Base-by-base conservation (phyloP, 37 sponge, comb jelly and placozoan genomes). In the Cladorhizidae sp. region DNA sequence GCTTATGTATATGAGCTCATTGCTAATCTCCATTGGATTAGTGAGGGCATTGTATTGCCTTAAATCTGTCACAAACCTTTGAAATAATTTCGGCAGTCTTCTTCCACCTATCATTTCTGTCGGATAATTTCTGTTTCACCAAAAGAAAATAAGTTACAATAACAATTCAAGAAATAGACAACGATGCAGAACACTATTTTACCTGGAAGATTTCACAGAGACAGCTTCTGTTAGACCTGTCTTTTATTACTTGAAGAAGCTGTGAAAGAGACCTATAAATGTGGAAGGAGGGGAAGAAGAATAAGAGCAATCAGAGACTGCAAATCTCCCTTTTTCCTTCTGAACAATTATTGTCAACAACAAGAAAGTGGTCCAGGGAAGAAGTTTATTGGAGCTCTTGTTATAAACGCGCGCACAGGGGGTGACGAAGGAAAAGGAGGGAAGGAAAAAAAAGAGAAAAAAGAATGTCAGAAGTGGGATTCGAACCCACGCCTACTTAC, bases 401-500 rank as follows among this genome's bases (percentile, higher is more conserved):
- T 63, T 15, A 22, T n/a, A n/a, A 63, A 28, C 64, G 15, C 64
- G 67, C 1, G 9, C 2, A 42, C 0, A 71, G 39, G 6, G 72
- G 29, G 51, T 59, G 26, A 62, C 3, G 23, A 20, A 11, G n/a
- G 64, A 17, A 40, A 25, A 45, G 65, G 15, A 29, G 25, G 38
- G 55, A 73, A 68, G 9, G 8, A 75, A 76, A 83, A 40, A 78
- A 78, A 64, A 39, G 35, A 36, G 57, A 33, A 81, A 85, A 85
- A 89, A 74, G 49, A 14, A 74, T 90, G 91, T 90, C 94, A 93
- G 91, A 76, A 93, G 94, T 93, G 94, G 93, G 94, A 93, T 93
- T 93, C 91, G 91, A 93, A 93, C 91, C 94, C 94, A 93, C 93
- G 93, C 93, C 93, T 93, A 88, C 94, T 87, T 83, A 76, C 83